Base-by-base conservation (phyloP, 2,797 vertebrate species). In the Scomberomorus guttatus region DNA sequence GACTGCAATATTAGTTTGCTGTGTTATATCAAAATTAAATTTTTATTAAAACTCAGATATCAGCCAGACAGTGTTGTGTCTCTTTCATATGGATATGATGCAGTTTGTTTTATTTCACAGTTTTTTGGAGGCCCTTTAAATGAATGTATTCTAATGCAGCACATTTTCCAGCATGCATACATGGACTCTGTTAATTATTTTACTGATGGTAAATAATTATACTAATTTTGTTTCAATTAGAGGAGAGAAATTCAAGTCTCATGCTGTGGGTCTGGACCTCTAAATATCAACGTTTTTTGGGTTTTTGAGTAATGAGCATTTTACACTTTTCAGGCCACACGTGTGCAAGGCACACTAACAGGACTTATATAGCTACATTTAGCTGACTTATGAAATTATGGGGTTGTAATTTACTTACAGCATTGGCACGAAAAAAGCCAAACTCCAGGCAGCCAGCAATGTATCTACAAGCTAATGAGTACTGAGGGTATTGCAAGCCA, bases 1-100 rank as follows among this genome's bases (percentile, higher is more conserved):
- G 42, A 77, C 32, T 54, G 39, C 48, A 67, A 62, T 68, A 84
- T 81, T 20, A 46, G 14, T 62, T 75, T 77, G 20, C 32, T 7
- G 46, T 58, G 54, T 72, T 74, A 58, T 24, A 44, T 17, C 61
- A 59, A 78, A 74, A 76, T 78, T 32, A 29, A 72, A 69, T 37
- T 64, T 63, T 76, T 58, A 74, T 78, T 77, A 60, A 72, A 71
- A 74, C 18, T 59, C 22, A 71, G 27, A 29, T 62, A 34, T 60
- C 55, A 61, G 42, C n/a, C 24, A 69, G 37, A 34, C 25, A 59
- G 44, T n/a, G 32, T n/a, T 24, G 58, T 14, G 9, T 68, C n/a
- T 34, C 2, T 58, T 52, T 59, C n/a, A 67, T 51, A 46, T 55
- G 18, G 22, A 56, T 59, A 39, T 60, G 6, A 37, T 56, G 5